These are phyloP conservation scores for Actenoides lindsayi DNA, from an alignment of 2,113 vertebrate species.

Conservation along the genomic window DNA sequence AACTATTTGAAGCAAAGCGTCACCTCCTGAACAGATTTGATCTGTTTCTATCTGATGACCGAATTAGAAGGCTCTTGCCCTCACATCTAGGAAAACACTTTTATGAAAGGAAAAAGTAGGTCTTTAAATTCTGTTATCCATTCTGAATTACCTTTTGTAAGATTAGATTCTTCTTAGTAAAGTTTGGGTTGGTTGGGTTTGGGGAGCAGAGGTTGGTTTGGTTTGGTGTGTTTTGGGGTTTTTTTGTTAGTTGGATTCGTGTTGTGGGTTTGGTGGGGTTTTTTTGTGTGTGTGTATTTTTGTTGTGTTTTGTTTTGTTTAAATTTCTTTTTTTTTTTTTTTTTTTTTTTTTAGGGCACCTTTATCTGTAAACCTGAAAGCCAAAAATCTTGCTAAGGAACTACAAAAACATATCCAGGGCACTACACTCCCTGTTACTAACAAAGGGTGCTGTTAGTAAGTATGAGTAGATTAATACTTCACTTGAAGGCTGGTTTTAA, in stretches of 20 bases:
- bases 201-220: fast-evolving
- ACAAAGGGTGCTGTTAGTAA: constrained; percentile 90
- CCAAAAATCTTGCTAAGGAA: constrained; percentile 79
- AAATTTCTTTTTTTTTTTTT: background rate
- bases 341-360: constrained; percentile 73
- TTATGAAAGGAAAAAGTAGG: constrained; percentile 86
- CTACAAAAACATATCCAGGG: constrained; percentile 82
- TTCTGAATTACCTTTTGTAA: background rate
- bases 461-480: background rate
- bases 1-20: constrained; percentile 86
- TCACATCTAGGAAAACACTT: constrained; percentile 90
- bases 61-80: constrained; percentile 83
- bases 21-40: constrained; percentile 84
- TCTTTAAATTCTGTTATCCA: background rate
- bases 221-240: background rate
- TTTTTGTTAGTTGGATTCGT: background rate
- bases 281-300: no score
- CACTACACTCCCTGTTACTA: constrained; percentile 77
- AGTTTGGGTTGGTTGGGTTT: background rate
- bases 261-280: background rate
- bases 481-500: background rate
- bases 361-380: constrained; percentile 80
- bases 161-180: background rate
- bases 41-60: constrained; percentile 86
- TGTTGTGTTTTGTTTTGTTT: background rate